Evolutionary conservation across 2,797 vertebrate species (phyloP).

Genomic region (Epinephelus awoara): DNA sequence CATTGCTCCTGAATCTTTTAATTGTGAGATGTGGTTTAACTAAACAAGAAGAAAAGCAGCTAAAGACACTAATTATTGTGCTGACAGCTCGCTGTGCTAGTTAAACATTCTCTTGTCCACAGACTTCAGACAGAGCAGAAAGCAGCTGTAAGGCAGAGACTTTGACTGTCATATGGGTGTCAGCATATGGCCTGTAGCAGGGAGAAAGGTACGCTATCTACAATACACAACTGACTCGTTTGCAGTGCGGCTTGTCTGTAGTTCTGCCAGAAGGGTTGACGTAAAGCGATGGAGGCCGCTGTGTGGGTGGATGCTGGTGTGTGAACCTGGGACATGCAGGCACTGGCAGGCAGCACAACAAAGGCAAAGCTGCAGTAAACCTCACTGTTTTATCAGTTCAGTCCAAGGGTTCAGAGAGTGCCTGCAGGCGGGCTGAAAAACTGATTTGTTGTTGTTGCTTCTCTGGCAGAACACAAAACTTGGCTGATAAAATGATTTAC

Average conservation of each 20-base stretch:
- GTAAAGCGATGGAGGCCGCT: slow-evolving; percentile 40
- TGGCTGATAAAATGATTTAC: background rate
- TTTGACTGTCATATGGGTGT: slow-evolving; percentile 3
- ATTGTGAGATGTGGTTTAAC: background rate
- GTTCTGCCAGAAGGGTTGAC: slow-evolving; percentile 19
- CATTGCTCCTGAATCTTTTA: background rate
- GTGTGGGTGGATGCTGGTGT: slow-evolving; percentile 57
- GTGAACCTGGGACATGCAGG: slow-evolving; percentile 59
- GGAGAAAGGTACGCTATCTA: slow-evolving; percentile 8
- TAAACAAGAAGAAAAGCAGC: background rate
- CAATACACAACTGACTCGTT: slow-evolving; percentile 12
- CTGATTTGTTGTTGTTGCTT: slow-evolving; percentile 10
- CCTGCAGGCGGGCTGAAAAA: slow-evolving; percentile 42
- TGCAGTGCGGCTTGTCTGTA: slow-evolving; percentile 2
- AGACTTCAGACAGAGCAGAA: background rate
- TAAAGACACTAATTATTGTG: slow-evolving; percentile 1
- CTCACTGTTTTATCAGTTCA: slow-evolving; percentile 71
- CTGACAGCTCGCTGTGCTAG: background rate
- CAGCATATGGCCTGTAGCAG: slow-evolving; percentile 8
- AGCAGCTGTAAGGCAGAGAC: slow-evolving; percentile 7
- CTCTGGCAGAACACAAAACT: background rate
- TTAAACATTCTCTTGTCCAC: slow-evolving; percentile 4
- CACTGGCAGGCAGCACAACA: slow-evolving; percentile 48
- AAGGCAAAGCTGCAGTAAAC: slow-evolving; percentile 64
- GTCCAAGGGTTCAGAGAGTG: slow-evolving; percentile 72